Evolutionary conservation across 2,113 vertebrate genomes (phyloP).

Genomic region (Syngnathoides biaculeatus): DNA sequence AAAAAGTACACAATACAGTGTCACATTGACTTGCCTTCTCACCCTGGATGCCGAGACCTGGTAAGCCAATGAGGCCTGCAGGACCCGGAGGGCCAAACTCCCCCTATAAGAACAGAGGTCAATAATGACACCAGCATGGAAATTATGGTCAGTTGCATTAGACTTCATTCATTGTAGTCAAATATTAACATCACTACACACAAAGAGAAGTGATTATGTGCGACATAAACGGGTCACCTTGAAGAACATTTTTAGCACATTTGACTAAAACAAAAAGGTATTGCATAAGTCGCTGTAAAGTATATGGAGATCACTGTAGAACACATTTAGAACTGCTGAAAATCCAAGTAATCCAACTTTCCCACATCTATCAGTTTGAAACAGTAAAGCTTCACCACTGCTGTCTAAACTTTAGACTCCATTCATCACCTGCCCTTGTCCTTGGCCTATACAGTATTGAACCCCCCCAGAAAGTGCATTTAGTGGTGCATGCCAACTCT

Average conservation of each 20-base stretch:
- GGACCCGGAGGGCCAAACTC: constrained; percentile 79
- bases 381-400: constrained; percentile 22
- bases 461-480: constrained; percentile 29
- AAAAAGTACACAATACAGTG: background rate
- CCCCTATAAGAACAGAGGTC: constrained; percentile 66
- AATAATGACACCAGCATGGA: constrained; percentile 16
- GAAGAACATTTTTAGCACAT: too few species aligned
- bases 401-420: constrained; percentile 10
- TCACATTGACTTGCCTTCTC: constrained; percentile 72
- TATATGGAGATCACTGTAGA: too few species aligned
- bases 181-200: too few species aligned
- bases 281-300: too few species aligned
- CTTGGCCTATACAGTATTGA: constrained; percentile 30
- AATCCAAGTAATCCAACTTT: constrained; percentile 9
- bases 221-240: too few species aligned
- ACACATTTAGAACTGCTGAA: background rate
- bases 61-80: constrained; percentile 74
- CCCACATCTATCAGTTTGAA: constrained; percentile 24
- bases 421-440: constrained; percentile 34
- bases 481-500: constrained; percentile 15
- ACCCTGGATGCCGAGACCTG: constrained; percentile 79
- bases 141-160: background rate
- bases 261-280: too few species aligned
- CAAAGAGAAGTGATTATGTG: too few species aligned
- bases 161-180: background rate